Percentiles rank a stretch among this genome's conserved stretches.
Evolutionary conservation across 92 coral and sea anemone genomes (phyloP).

Genomic region (Bergia puertoricense): DNA sequence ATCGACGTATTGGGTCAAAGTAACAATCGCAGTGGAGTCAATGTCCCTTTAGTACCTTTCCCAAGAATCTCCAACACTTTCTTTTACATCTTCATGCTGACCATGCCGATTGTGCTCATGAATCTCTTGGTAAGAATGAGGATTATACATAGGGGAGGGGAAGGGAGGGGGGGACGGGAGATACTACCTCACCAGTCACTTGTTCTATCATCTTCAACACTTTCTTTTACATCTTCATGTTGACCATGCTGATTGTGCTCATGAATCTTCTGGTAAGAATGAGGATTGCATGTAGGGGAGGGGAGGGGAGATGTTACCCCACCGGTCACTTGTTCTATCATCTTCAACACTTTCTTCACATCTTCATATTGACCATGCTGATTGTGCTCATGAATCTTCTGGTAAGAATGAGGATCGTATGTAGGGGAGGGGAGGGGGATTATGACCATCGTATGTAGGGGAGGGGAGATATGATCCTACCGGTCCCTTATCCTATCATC

Average conservation of each 20-base stretch:
- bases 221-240: background rate
- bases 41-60: constrained; percentile 37
- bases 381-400: too few species aligned
- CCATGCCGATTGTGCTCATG: constrained; percentile 52
- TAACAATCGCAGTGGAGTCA: constrained; percentile 10
- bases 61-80: constrained; percentile 28
- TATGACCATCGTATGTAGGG: too few species aligned
- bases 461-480: too few species aligned
- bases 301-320: too few species aligned
- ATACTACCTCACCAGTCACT: background rate
- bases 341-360: too few species aligned
- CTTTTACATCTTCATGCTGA: constrained; percentile 49
- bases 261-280: background rate
- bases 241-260: background rate
- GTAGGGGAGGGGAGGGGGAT: too few species aligned
- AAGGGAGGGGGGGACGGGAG: too few species aligned
- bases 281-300: too few species aligned
- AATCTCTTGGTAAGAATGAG: constrained; percentile 43
- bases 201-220: background rate
- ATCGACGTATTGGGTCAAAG: constrained; percentile 20
- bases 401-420: too few species aligned
- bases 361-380: too few species aligned
- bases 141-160: background rate
- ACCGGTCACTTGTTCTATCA: too few species aligned
- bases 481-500: too few species aligned